A percentile compares a stretch with the other conserved stretches of the same genome.
Evolutionary conservation across 2,113 vertebrate genomes (phyloP).

Genomic region (Mastomys coucha): DNA sequence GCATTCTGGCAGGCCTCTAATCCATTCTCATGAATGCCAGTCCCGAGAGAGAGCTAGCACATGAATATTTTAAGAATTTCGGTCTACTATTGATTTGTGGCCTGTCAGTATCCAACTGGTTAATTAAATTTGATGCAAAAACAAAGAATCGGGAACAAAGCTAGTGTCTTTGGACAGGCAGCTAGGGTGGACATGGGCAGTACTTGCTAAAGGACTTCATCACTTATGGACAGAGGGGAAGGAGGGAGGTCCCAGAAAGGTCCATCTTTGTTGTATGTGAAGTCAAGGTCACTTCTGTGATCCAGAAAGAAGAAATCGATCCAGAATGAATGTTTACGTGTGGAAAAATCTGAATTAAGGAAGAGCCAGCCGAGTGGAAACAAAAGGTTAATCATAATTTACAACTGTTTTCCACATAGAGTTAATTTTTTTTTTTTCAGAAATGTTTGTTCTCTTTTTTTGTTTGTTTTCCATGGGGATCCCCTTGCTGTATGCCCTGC

Average conservation of each 20-base stretch:
- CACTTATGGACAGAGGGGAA: accelerated
- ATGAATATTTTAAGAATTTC: conserved; percentile 58
- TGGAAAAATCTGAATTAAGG: background rate
- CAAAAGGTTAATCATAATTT: background rate
- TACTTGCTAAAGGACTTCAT: background rate
- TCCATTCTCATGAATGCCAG: background rate
- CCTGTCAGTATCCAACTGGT: conserved; percentile 62
- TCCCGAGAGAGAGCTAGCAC: background rate
- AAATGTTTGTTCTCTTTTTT: background rate
- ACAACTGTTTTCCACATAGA: background rate
- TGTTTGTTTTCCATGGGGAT: background rate
- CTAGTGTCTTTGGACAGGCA: background rate
- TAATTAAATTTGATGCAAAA: conserved; percentile 67
- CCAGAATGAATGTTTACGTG: background rate
- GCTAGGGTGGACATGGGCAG: background rate
- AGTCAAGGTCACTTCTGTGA: accelerated
- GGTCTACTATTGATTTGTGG: conserved; percentile 63
- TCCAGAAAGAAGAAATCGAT: background rate
- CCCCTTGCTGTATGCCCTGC: accelerated
- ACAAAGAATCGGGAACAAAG: conserved; percentile 8
- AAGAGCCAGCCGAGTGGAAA: too few relatives aligned
- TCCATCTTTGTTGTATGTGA: accelerated
- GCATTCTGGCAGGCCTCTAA: background rate
- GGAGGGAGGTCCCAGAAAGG: accelerated
- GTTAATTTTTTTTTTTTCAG: background rate